A percentile compares a stretch with the other conserved stretches of the same genome.
These are phyloP conservation scores for Anguilla rostrata DNA, from an alignment of 2,113 vertebrate species.

Conservation along the genomic window DNA sequence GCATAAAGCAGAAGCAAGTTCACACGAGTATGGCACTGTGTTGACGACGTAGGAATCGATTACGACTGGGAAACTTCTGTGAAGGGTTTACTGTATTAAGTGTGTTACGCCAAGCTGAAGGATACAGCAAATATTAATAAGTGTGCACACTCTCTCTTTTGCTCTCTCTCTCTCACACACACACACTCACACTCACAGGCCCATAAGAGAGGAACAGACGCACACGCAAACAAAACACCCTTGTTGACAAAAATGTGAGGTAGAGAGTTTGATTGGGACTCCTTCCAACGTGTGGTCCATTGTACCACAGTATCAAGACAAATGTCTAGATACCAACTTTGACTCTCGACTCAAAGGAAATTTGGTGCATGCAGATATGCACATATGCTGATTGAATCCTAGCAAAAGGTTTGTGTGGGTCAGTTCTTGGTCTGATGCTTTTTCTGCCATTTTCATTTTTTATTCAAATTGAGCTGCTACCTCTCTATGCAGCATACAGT, in stretches of 20 bases:
- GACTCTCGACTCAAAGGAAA: too few species aligned
- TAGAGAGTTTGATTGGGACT: slow-evolving; percentile 48
- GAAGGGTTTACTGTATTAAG: not conserved
- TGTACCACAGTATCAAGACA: slow-evolving; percentile 6
- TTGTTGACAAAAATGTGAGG: slow-evolving; percentile 45
- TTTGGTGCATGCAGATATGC: not conserved
- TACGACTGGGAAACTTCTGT: not conserved
- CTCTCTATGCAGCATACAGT: slow-evolving; percentile 11
- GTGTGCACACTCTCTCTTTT: too few species aligned
- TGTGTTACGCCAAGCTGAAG: not conserved
- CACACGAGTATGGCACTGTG: not conserved
- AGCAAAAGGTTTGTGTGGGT: not conserved
- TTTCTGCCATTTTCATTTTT: not conserved
- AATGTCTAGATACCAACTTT: not conserved
- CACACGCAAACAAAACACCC: slow-evolving; percentile 8
- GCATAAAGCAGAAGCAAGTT: slow-evolving; percentile 31
- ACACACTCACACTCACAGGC: slow-evolving; percentile 8
- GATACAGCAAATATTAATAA: not conserved
- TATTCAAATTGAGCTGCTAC: slow-evolving; percentile 11
- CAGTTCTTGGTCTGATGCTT: not conserved
- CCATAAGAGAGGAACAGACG: not conserved
- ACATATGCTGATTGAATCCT: not conserved
- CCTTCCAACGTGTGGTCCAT: slow-evolving; percentile 27
- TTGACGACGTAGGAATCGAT: not conserved
- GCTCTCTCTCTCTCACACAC: not conserved